A percentile compares a stretch with the other conserved stretches of the same genome.
Conservation (phyloP, 2,888 invertebrate species). For the Phortica magna region DNA sequence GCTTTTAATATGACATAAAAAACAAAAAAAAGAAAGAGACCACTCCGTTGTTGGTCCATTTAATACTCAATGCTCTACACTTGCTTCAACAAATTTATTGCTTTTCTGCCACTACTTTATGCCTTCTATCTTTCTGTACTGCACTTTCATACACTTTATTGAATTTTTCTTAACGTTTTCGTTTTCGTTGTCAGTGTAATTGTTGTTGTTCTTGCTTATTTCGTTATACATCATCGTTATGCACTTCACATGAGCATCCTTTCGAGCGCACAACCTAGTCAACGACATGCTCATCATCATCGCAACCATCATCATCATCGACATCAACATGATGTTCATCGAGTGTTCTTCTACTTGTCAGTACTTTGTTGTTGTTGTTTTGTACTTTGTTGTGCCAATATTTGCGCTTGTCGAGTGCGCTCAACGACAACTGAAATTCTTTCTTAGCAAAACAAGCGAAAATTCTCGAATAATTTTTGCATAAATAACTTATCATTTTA, state of each 20-base stretch:
- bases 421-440: slow-evolving; percentile 44
- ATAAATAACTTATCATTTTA: background rate
- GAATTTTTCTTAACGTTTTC: background rate
- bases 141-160: background rate
- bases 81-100: no score
- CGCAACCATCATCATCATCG: background rate
- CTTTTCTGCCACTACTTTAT: no score
- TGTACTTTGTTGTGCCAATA: slow-evolving; percentile 64
- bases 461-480: background rate
- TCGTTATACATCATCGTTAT: slow-evolving; percentile 61
- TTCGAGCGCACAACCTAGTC: slow-evolving; percentile 43
- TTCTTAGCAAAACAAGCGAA: background rate
- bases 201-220: slow-evolving; percentile 10
- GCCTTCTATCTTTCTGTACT: no score
- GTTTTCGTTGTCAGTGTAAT: background rate
- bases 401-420: slow-evolving; percentile 70
- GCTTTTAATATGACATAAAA: no score
- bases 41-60: no score
- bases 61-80: no score
- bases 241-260: slow-evolving; percentile 65
- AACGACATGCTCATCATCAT: slow-evolving; percentile 8
- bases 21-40: no score
- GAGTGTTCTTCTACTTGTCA: slow-evolving; percentile 29
- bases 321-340: background rate
- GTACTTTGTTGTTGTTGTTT: slow-evolving; percentile 47